phyloP scores from a whole-genome alignment of 2,797 vertebrate species.

The Enteromius unitaeniatus region DNA sequence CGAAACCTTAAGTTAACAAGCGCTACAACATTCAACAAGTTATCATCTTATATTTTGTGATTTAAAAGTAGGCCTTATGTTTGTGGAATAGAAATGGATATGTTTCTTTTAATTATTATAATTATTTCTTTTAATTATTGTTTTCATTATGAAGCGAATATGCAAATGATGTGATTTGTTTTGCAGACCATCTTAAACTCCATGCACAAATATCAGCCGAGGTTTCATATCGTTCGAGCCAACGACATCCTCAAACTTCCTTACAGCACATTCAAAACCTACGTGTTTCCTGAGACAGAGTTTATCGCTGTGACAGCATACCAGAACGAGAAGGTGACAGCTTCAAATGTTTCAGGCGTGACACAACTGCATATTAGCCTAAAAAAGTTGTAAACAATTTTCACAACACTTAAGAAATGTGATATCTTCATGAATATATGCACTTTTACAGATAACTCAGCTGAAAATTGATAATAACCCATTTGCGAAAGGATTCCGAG shows the following conservation, averaged over 20 bases:
- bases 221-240: slow-evolving; percentile 91
- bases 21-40: background rate
- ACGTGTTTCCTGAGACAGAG: slow-evolving; percentile 89
- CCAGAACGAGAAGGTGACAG: slow-evolving; percentile 91
- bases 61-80: background rate
- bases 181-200: slow-evolving; percentile 92
- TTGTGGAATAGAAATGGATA: background rate
- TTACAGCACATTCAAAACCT: slow-evolving; percentile 91
- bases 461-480: slow-evolving; percentile 98
- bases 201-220: slow-evolving; percentile 95
- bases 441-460: slow-evolving; percentile 81
- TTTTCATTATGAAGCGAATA: background rate
- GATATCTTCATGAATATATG: background rate
- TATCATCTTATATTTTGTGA: background rate
- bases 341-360: background rate
- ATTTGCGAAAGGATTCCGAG: slow-evolving; percentile 94
- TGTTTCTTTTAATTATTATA: background rate
- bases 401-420: background rate
- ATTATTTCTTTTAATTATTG: background rate
- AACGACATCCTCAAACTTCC: slow-evolving; percentile 91
- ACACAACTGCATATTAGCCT: background rate
- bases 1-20: background rate
- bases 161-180: background rate
- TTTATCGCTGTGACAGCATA: slow-evolving; percentile 97
- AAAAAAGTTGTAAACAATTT: background rate